Base-by-base conservation (phyloP, 1,140 invertebrate species). In the Radopholus similis region DNA sequence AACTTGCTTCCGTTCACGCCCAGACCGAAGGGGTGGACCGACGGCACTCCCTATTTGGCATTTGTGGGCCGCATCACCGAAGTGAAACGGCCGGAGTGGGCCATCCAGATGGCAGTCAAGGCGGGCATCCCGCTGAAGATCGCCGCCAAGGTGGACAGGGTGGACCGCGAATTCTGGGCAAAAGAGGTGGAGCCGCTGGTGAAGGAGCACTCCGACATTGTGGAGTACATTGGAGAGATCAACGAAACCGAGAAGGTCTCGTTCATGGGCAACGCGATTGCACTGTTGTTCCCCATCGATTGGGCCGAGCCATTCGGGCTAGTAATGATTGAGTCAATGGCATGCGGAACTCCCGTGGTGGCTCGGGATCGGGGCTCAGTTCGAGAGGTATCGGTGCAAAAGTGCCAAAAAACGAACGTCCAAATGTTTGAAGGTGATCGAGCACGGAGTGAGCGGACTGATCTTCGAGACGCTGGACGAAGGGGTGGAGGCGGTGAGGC, bases 271-370 rank as follows among this genome's bases (percentile, higher is more conserved):
- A 71, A 71, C 37, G 67, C 67, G 13, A 37, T 35, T 26, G 67
- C 67, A 18, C 40, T 68, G 18, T 13, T 71, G 1, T 68, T 69
- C 21, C 57, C 67, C 1, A 71, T 56, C 35, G 26, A 59, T 35
- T 68, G 66, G 66, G 23, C 8, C 21, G 67, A 68, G 35, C 67
- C 67, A 18, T 68, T 68, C 23, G 67, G 67, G n/a, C 15, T 68
- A 21, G 68, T 65, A 18, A 28, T 64, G 63, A 49, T 49, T 32
- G 63, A 64, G 18, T 18, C 63, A 26, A 64, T 68, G 65, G 65
- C 65, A 18, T 71, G 67, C 53, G 65, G 65, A 9, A 67, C 65
- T 32, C 65, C 65, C 26, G 65, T 71, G 18, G 49, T 65, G 37
- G 63, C 63, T 18, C 35, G 37, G 5, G 13, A 26, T 40, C 51